phyloP scores from a whole-genome alignment of 2,113 vertebrate genomes.

The Miniopterus natalensis region DNA sequence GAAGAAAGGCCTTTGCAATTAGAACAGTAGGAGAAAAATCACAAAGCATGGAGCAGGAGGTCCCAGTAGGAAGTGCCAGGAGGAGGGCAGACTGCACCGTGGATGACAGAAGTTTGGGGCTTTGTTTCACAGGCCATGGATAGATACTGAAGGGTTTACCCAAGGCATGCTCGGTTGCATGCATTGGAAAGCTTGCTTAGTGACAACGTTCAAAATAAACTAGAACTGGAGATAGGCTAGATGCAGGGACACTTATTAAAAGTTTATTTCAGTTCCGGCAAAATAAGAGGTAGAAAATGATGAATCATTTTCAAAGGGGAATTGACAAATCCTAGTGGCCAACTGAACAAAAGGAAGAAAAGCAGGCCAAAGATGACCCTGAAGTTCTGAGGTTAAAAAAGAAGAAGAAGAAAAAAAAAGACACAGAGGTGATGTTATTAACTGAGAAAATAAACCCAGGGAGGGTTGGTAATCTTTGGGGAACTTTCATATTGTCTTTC shows the following conservation, averaged over 20 bases:
- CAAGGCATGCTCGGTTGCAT: neutral
- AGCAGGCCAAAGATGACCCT: neutral
- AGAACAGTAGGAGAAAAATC: neutral
- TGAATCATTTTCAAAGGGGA: constrained; percentile 28
- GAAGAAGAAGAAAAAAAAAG: neutral
- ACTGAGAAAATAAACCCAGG: neutral
- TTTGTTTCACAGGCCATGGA: neutral
- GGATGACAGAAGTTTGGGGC: neutral
- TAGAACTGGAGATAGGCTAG: neutral
- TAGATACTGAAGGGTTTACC: neutral
- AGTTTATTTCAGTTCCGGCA: constrained; percentile 9
- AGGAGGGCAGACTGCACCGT: neutral
- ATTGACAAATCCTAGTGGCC: neutral
- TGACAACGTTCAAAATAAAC: constrained; percentile 2
- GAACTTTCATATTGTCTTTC: neutral
- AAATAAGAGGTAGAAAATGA: constrained; percentile 52
- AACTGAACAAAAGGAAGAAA: constrained; percentile 19
- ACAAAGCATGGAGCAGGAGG: neutral
- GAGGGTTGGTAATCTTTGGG: neutral
- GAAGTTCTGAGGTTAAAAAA: neutral
- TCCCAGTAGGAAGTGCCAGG: neutral
- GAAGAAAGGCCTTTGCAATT: neutral
- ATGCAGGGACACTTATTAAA: neutral
- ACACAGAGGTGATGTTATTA: neutral
- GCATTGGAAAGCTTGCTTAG: constrained; percentile 15